Evolutionary conservation across 2,113 vertebrate species (phyloP), one percentile per base, ranked within the genome.

Genomic region (Zosterops borbonicus): DNA sequence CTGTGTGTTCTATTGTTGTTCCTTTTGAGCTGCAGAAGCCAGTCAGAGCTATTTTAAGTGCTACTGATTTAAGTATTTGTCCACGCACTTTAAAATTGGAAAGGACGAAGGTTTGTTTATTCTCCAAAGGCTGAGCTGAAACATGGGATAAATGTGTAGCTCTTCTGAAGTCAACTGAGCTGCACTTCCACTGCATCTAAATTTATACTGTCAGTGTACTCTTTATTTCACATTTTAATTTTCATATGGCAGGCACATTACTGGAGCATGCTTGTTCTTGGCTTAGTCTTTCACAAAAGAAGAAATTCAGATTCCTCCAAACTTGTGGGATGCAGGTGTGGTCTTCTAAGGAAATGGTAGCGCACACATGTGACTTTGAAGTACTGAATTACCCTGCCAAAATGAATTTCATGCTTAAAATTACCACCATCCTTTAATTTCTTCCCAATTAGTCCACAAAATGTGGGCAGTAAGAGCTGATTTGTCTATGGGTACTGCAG

Each of bases 31-130:
- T 84, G 68, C 56, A 84, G 70, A 69, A 85, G 64, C 20, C 78
- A 82, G 37, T 52, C 69, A 29, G 75, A 62, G 59, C 87, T 96
- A 35, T 76, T 94, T 96, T 80, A 92, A 78, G 53, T 50, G 81
- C 71, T 71, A 37, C 86, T 83, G 55, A 44, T 83, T 77, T 68
- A 89, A 93, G 71, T 87, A 49, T 81, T 94, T 83, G 74, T 94
- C 84, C 62, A 37, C 0, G 0, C 86, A 68, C 39, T 78, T 89
- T 42, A 67, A 71, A 90, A 59, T 14, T 84, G 87, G 78, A 83
- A 92, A 88, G 75, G 71, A 71, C 78, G 59, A 25, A 83, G 19
- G 55, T 81, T 93, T 86, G 41, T 86, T 81, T 81, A 86, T 87
- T 91, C 79, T 68, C 56, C 11, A 3, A 21, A 75, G 89, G 24